Percentiles rank a stretch among this genome's conserved stretches.
Conservation (phyloP, 1,140 invertebrate genomes). For the Aplysia californica region DNA sequence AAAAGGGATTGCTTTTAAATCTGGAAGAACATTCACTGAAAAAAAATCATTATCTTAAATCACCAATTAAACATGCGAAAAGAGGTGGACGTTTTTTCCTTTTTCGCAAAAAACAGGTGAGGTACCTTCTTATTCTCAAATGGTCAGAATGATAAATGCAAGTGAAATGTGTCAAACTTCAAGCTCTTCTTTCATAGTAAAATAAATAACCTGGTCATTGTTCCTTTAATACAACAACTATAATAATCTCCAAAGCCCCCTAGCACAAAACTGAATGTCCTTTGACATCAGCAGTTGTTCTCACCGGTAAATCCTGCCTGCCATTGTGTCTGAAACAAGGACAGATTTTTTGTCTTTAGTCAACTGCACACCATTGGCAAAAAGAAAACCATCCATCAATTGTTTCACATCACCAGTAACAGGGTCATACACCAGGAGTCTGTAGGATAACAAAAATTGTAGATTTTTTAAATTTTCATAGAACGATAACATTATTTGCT, state of each 20-base stretch:
- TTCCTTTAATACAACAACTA: too few species aligned
- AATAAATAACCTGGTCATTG: not conserved
- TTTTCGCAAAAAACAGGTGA: too few species aligned
- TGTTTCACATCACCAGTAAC: not conserved
- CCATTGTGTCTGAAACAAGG: constrained; percentile 42
- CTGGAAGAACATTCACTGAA: not conserved
- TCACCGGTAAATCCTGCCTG: constrained; percentile 46
- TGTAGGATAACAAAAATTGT: not conserved
- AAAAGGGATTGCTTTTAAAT: not conserved
- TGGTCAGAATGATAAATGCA: not conserved
- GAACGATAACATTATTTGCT: not conserved
- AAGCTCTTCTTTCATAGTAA: not conserved
- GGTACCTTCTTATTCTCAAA: not conserved
- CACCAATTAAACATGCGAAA: too few species aligned
- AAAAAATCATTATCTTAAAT: too few species aligned
- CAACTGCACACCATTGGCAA: constrained; percentile 50
- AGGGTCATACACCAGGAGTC: constrained; percentile 28
- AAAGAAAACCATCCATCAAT: constrained; percentile 4
- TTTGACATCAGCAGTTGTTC: not conserved
- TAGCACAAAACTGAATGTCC: not conserved
- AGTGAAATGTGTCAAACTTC: not conserved
- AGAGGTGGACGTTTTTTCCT: too few species aligned
- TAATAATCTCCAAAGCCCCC: too few species aligned
- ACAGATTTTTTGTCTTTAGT: constrained; percentile 41
- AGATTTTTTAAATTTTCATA: not conserved